Conservation (phyloP, 2,113 vertebrate species). For the Bothrops jararaca region DNA sequence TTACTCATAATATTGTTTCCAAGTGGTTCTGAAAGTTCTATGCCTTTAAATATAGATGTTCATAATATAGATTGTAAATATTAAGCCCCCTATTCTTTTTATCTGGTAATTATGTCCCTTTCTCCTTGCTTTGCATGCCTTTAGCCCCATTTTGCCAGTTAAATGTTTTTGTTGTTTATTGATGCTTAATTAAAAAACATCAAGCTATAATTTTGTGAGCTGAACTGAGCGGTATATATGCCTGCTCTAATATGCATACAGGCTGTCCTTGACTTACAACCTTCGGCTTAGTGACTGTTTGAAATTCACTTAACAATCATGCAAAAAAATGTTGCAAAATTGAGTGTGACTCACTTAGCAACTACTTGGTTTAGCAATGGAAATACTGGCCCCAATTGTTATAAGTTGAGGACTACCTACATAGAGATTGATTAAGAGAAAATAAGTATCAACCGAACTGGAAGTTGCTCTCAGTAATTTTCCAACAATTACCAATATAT, state of each 20-base stretch:
- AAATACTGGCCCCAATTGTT: neutral
- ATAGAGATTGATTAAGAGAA: neutral
- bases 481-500: neutral
- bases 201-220: no score
- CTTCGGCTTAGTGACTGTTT: no score
- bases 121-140: neutral
- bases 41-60: neutral
- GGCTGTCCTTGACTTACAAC: no score
- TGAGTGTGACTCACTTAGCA: neutral
- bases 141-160: no score
- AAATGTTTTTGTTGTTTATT: no score
- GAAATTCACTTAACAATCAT: neutral
- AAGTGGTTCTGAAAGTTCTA: neutral
- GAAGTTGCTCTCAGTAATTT: neutral
- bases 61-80: neutral
- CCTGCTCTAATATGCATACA: no score
- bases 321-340: neutral
- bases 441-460: neutral
- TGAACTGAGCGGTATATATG: no score
- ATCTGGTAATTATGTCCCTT: neutral
- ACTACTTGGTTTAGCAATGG: neutral
- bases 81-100: neutral
- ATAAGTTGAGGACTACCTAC: neutral
- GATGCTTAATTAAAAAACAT: no score
- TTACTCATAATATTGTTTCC: neutral